Evolutionary conservation across 2,888 invertebrate genomes (phyloP).

Genomic region (Hipparchia sbordonii): DNA sequence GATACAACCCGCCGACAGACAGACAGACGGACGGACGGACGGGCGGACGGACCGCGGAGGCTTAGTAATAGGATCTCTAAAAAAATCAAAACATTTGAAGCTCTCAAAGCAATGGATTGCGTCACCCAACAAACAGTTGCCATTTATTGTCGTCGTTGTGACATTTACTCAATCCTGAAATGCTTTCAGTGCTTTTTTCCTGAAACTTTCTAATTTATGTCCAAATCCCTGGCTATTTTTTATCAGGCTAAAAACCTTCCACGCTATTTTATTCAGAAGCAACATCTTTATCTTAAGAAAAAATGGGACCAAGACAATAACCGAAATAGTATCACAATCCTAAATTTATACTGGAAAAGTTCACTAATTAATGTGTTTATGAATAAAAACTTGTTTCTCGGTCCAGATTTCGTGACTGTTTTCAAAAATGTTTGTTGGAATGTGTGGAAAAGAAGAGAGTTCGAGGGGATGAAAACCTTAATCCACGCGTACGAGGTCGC

Average conservation of each 20-base stretch:
- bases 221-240: neutral
- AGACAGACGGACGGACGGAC: too few relatives aligned
- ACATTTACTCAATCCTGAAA: slow-evolving; percentile 1
- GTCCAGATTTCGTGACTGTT: too few relatives aligned
- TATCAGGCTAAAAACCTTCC: neutral
- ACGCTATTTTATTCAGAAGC: neutral
- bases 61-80: too few relatives aligned
- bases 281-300: neutral
- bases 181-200: slow-evolving; percentile 1
- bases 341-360: neutral
- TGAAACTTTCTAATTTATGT: neutral
- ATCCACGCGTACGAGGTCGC: too few relatives aligned
- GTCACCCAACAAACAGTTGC: slow-evolving; percentile 3
- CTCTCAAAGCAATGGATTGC: neutral
- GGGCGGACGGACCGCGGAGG: too few relatives aligned
- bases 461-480: too few relatives aligned
- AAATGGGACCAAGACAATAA: neutral
- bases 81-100: slow-evolving; percentile 3
- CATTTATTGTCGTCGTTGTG: slow-evolving; percentile 2
- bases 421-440: too few relatives aligned
- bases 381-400: too few relatives aligned
- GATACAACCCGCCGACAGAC: too few relatives aligned
- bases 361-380: too few relatives aligned
- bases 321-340: neutral
- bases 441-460: too few relatives aligned